Evolutionary conservation across 2,797 vertebrate genomes (phyloP), one percentile per base, ranked within the genome.

Genomic region (Poeciliopsis turneri): DNA sequence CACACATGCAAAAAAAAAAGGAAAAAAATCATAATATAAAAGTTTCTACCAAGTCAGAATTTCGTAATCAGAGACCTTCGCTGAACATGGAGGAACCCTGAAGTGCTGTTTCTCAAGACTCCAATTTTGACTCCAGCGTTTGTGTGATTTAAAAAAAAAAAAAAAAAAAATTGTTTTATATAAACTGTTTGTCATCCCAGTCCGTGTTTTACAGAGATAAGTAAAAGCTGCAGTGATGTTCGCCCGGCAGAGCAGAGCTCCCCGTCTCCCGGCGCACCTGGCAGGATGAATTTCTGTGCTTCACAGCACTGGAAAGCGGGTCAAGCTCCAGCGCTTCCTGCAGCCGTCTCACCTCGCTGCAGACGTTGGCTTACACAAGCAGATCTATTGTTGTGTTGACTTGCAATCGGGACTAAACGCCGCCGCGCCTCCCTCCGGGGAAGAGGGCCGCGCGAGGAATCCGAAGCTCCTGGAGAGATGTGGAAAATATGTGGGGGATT

Each of bases 301-400:
- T 88, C 86, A 93, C 41, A 39, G 86, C 82, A 61, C 80, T 90
- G 84, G 80, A 89, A 92, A 93, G 85, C 87, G 86, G 85, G 87
- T 91, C 91, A 90, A 43, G 85, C 82, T 81, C 79, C 39, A 47
- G 46, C 78, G 80, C 78, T 51, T 61, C 81, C 77, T 84, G 83
- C 83, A 64, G 76, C 74, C 74, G 59, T 86, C 83, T 81, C 82
- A 49, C 78, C 75, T 84, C 78, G 73, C 87, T 72, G 75, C 20
- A 53, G 80, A 87, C 85, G 68, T 79, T 53, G 72, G 83, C 25
- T 82, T 77, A 84, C 78, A 92, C 85, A 92, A 87, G 82, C 82
- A 88, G 18, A 81, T 71, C 82, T 80, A 83, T 87, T 90, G 84
- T 90, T 78, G 74, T 23, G 20, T 82, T 80, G 74, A 77, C 78